Conservation (phyloP, 2,113 vertebrate species). For the Tyrannus savana region DNA sequence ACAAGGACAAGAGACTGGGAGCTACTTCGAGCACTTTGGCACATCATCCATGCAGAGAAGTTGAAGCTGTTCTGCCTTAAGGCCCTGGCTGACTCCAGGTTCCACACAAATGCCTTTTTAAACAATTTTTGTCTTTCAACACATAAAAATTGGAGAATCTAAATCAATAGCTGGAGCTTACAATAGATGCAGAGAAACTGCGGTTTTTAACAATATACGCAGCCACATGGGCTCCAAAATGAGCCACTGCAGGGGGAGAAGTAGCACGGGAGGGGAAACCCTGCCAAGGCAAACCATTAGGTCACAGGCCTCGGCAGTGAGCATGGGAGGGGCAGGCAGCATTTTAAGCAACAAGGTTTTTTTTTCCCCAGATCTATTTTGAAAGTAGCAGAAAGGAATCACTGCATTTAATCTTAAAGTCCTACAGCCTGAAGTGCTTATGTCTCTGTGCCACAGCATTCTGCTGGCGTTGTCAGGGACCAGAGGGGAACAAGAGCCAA, state of each 20-base stretch:
- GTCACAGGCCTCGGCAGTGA: background rate
- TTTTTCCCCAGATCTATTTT: background rate
- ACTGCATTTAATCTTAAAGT: slow-evolving; percentile 24
- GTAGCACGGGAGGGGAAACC: background rate
- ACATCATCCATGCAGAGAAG: background rate
- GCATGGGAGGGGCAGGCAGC: background rate
- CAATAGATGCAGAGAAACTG: slow-evolving; percentile 24
- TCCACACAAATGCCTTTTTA: slow-evolving; percentile 21
- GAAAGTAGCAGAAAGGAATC: background rate
- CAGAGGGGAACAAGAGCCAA: background rate
- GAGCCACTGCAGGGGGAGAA: slow-evolving; percentile 34
- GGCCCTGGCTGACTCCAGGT: background rate
- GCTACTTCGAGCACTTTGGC: background rate
- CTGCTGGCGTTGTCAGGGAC: background rate
- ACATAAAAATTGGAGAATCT: slow-evolving; percentile 12
- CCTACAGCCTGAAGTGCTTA: background rate
- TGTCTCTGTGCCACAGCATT: background rate
- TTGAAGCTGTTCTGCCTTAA: background rate
- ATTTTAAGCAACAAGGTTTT: background rate
- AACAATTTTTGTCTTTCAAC: slow-evolving; percentile 32
- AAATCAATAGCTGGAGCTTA: slow-evolving; percentile 31
- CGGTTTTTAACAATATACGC: background rate
- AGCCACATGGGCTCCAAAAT: background rate
- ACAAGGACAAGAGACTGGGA: background rate
- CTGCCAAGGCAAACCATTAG: background rate